A percentile compares a stretch with the other conserved stretches of the same genome.
phyloP scores from a whole-genome alignment of 1,140 invertebrate genomes.

The Drosophila cardini region DNA sequence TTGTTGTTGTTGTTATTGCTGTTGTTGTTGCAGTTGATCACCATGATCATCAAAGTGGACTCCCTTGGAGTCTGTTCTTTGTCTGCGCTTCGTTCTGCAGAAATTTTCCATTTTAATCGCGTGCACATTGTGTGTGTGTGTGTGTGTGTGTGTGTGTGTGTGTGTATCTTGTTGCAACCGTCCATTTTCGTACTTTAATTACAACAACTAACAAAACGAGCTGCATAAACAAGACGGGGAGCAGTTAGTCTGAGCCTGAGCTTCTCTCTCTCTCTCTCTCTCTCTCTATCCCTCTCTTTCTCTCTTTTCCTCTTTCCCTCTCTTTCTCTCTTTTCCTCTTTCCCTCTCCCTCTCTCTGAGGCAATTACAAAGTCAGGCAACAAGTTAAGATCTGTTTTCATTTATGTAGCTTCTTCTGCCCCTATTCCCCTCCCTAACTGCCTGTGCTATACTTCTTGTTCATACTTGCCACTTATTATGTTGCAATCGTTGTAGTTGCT shows the following conservation, averaged over 20 bases:
- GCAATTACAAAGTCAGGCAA: slow-evolving; percentile 62
- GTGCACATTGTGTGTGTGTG: slow-evolving; percentile 27
- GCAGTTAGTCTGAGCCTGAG: background rate
- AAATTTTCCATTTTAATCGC: slow-evolving; percentile 56
- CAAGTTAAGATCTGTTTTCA: slow-evolving; percentile 52
- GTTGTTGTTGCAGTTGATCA: slow-evolving; percentile 62
- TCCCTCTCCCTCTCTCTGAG: slow-evolving; percentile 1
- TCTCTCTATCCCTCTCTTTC: no score
- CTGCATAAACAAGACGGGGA: slow-evolving; percentile 51
- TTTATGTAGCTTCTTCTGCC: slow-evolving; percentile 12
- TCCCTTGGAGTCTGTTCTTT: slow-evolving; percentile 29
- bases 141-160: slow-evolving; percentile 10
- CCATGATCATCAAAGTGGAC: slow-evolving; percentile 62
- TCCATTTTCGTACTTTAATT: slow-evolving; percentile 79
- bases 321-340: no score
- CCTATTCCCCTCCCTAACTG: background rate
- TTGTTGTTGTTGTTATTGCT: slow-evolving; percentile 48
- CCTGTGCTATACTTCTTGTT: background rate
- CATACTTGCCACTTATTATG: slow-evolving; percentile 42
- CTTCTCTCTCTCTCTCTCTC: slow-evolving; percentile 11
- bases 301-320: no score
- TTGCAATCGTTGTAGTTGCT: slow-evolving; percentile 40
- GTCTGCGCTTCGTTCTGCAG: slow-evolving; percentile 11
- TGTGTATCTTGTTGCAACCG: slow-evolving; percentile 53
- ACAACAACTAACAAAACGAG: slow-evolving; percentile 68